Evolutionary conservation across 2,113 vertebrate species (phyloP).

Genomic region (Rhinoderma darwinii): DNA sequence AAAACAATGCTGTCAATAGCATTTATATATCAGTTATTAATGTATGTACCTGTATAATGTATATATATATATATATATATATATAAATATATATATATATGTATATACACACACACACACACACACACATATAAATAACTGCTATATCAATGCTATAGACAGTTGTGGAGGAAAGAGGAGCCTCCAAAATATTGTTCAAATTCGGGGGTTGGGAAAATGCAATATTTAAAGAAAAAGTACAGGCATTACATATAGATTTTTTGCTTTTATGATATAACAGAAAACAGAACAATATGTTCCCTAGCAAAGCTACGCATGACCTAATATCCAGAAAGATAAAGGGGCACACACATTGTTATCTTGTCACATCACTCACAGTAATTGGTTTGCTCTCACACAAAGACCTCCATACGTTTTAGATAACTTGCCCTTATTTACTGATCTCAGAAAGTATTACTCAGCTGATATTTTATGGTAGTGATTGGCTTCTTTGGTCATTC

Average conservation of each 20-base stretch:
- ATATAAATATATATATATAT: no score
- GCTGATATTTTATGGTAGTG: background rate
- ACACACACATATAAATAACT: no score
- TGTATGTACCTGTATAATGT: no score
- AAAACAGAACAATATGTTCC: background rate
- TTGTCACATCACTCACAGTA: conserved; percentile 18
- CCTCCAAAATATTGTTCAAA: background rate
- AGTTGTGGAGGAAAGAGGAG: background rate
- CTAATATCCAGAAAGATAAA: background rate
- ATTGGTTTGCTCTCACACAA: conserved; percentile 22
- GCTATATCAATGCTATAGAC: no score
- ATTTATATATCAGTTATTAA: no score
- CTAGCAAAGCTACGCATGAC: background rate
- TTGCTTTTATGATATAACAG: background rate
- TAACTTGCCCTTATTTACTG: background rate
- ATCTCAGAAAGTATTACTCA: background rate
- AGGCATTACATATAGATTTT: background rate
- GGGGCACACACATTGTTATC: conserved; percentile 10
- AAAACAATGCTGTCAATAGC: no score
- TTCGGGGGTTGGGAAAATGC: background rate
- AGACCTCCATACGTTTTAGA: background rate
- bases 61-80: no score
- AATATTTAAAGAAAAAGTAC: background rate
- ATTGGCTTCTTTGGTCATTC: background rate
- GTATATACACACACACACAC: no score